Evolutionary conservation across 2,797 vertebrate genomes (phyloP), one percentile per base, ranked within the genome.

Genomic region (Thaleichthys pacificus): DNA sequence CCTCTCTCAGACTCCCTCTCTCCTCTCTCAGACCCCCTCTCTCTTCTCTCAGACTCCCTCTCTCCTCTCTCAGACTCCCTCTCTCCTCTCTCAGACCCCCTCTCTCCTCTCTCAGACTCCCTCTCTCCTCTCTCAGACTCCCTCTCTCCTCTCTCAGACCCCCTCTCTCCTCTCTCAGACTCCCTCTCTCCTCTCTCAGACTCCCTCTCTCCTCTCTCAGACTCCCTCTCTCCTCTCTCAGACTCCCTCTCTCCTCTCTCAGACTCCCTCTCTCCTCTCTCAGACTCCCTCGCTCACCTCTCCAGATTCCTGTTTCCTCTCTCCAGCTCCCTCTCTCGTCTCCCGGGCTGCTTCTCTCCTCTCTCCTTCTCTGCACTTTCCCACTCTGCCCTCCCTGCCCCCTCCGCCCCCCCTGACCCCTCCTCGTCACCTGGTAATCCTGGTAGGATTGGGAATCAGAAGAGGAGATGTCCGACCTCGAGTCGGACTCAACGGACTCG

Each of bases 401-500:
- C 19, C 51, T n/a, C 51, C 51, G 15, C 15, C 3, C 58, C 9
- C 21, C 21, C 21, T 24, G 60, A 24, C 9, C 15, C 28, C 28
- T 28, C 51, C 2, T 51, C 1, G 11, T 28, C 6, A 72, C 30
- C 2, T 0, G 61, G 57, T 74, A 77, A 19, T 17, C 61, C 69
- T 75, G 84, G 69, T 73, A 69, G 32, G 5, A 78, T 62, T 5
- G 0, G 28, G 72, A 86, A 21, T 84, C 71, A 19, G 38, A 8
- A 0, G 88, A 81, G 62, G 90, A 85, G 26, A 70, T 69, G 3
- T 89, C 90, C 49, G 91, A 92, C 15, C 82, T 83, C 42, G 91
- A 93, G 72, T 90, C 92, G 21, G 82, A 93, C 15, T 73, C 79
- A 90, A 28, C 14, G 4, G 84, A 89, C 14, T 64, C 81, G 3